Percentiles rank a stretch among this genome's conserved stretches.
Evolutionary conservation across 2,888 invertebrate species (phyloP).

Genomic region (Xylota segnis): DNA sequence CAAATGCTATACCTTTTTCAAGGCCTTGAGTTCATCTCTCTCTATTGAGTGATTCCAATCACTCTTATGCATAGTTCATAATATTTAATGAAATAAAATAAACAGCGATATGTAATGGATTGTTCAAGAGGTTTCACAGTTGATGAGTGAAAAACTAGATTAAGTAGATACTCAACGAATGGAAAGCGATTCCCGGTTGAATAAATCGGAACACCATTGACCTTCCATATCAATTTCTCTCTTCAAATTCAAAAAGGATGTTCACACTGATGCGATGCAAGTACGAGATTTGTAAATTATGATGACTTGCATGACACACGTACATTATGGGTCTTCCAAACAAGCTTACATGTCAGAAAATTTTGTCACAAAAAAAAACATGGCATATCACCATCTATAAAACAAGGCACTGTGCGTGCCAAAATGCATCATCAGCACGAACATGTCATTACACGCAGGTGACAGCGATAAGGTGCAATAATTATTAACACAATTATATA

Average conservation of each 20-base stretch:
- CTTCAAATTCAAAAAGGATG: neutral
- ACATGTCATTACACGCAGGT: conserved; percentile 12
- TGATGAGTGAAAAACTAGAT: neutral
- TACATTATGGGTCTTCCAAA: neutral
- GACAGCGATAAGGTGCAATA: conserved; percentile 29
- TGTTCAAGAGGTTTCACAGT: too few relatives aligned
- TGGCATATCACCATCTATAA: neutral
- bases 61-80: too few relatives aligned
- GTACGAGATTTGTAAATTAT: neutral
- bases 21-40: too few relatives aligned
- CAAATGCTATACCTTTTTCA: too few relatives aligned
- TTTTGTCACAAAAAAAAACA: neutral
- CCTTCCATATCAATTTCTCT: neutral
- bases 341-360: neutral
- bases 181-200: neutral
- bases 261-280: neutral
- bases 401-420: conserved; percentile 4
- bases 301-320: neutral
- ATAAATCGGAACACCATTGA: neutral
- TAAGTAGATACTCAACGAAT: neutral
- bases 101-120: too few relatives aligned
- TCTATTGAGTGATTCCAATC: too few relatives aligned
- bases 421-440: conserved; percentile 12
- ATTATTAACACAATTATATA: conserved; percentile 9
- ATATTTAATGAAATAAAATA: neutral